Base-by-base conservation (phyloP, 2,113 vertebrate genomes). In the Rissa tridactyla region DNA sequence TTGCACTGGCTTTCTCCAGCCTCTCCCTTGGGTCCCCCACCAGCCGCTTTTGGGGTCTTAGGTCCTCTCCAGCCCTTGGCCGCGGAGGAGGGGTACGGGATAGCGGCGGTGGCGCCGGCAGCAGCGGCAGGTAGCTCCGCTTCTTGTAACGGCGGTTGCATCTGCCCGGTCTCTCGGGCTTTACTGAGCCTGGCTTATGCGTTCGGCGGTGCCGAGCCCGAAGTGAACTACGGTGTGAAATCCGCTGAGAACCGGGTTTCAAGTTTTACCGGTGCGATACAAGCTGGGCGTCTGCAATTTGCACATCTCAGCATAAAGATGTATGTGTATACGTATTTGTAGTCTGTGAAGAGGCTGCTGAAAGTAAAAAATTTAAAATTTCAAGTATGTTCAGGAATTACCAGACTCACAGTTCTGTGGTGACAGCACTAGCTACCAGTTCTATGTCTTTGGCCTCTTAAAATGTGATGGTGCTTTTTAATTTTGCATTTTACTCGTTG, bases 291-390 rank as follows among this genome's bases (percentile, higher is more conserved):
- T 7, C 65, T 34, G 47, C 1, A 52, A 6, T 4, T 11, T 29
- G 44, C 10, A 0, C 5, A 1, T 32, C 60, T 34, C 51, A 1
- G 1, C 54, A 0, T 3, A n/a, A 2, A 21, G 22, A 1, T 7
- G 54, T 3, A 5, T 9, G 3, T 40, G 34, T 11, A 5, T 13
- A 2, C 11, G 17, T 13, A 0, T 13, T 26, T 38, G 71, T 18
- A 40, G 47, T 13, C 73, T 34, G 57, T 3, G 21, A 13, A 26
- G 46, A 65, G 68, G 66, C 82, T 82, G 36, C 60, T 82, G 87
- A n/a, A 54, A 65, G n/a, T 2, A 9, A 42, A 62, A 66, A 36
- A 2, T 57, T 47, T 29, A 30, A 12, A 57, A 57, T 36, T 21
- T 11, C 9, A 30, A 20, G 42, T 4, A 4, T 20, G 16, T 32